Evolutionary conservation across 2,113 vertebrate genomes (phyloP), one percentile per base, ranked within the genome.

Genomic region (Rana temporaria): DNA sequence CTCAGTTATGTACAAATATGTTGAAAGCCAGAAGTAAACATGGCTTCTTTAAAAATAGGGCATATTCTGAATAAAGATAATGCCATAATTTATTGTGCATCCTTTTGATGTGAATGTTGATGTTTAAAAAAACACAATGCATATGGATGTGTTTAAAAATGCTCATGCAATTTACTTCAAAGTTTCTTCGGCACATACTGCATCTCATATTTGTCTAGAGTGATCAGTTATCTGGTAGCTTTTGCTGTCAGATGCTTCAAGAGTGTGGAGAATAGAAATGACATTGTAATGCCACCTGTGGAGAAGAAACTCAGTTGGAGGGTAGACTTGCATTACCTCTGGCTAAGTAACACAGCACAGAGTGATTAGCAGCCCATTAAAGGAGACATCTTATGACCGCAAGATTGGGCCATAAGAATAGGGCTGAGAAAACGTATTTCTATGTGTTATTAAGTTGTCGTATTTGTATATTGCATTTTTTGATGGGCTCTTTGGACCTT

Each of bases 221-320:
- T 78, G 84, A 88, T 77, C 11, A 56, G 81, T 0, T 15, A 75
- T 86, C 8, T 18, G 76, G 22, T 67, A 63, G 85, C 79, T 85
- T 87, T 86, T 0, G 20, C 85, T 90, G 81, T 89, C 88, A 87
- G 84, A 74, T 79, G 85, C 57, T 87, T 81, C 77, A 84, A 79
- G 81, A 84, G 85, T 88, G 85, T 87, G 87, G 88, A 91, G 87
- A 92, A 90, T 86, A 91, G 88, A 90, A 92, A 81, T 90, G 86
- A 88, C 86, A 85, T 84, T 66, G 59, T 85, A 84, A 84, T 87
- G 80, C 85, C 85, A 89, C 85, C 86, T 89, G 85, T 82, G 84
- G 84, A 81, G 87, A 87, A 84, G 86, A 85, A 85, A 87, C 30
- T 85, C 84, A 86, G 86, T 85, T 88, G 83, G 86, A 82, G 83